A percentile compares a stretch with the other conserved stretches of the same genome.
These are phyloP conservation scores for Alectura lathami DNA, from an alignment of 2,113 vertebrate species.

Conservation along the genomic window DNA sequence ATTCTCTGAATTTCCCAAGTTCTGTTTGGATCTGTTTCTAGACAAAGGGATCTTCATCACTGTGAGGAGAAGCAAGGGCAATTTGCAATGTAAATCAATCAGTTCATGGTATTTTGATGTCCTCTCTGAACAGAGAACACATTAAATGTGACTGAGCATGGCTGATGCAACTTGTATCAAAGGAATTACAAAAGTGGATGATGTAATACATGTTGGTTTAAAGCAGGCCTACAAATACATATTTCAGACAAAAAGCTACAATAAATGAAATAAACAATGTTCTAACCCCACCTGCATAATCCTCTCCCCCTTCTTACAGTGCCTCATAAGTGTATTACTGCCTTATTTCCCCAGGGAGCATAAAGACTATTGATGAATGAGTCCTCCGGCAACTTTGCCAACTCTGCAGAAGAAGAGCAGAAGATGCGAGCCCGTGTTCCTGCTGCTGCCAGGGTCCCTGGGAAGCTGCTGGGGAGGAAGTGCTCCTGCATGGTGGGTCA, in stretches of 20 bases:
- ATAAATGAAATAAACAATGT: not conserved
- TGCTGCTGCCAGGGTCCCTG: accelerated
- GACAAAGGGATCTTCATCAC: not conserved
- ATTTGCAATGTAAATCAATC: not conserved
- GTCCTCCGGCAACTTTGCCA: not conserved
- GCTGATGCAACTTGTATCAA: not conserved
- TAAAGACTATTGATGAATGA: not conserved
- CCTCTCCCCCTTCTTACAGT: not conserved
- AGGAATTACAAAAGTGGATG: not conserved
- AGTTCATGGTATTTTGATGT: not conserved
- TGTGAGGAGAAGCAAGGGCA: not conserved
- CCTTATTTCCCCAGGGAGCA: not conserved
- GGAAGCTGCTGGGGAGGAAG: not conserved
- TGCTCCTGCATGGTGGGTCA: accelerated
- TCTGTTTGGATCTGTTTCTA: not conserved
- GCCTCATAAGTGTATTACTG: not conserved
- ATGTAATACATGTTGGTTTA: not conserved
- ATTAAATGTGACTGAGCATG: not conserved
- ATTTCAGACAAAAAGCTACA: not conserved
- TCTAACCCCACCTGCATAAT: not conserved
- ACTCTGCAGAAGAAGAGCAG: accelerated
- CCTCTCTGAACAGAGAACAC: not conserved
- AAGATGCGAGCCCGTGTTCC: not conserved
- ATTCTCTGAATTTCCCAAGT: not conserved
- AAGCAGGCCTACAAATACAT: not conserved